Conservation (phyloP, 2,888 invertebrate species). For the Trilocha varians region DNA sequence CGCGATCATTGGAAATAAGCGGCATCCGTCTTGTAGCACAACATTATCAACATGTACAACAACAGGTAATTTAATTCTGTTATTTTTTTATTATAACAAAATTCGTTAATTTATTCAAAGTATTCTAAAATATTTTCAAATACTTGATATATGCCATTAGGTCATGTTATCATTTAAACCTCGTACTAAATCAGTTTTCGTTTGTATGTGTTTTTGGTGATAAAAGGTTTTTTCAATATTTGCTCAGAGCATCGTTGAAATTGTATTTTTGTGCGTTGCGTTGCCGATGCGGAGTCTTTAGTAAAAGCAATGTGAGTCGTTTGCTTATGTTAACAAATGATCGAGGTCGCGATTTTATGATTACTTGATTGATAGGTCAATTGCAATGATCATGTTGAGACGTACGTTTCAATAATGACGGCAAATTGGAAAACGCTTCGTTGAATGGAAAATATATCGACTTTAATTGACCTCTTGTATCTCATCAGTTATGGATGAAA, state of each 20-base stretch:
- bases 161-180: neutral
- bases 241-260: neutral
- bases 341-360: neutral
- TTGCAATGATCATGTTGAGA: neutral
- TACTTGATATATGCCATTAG: neutral
- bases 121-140: too few species aligned
- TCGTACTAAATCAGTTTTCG: neutral
- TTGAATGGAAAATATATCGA: too few species aligned
- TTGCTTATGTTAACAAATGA: neutral
- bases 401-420: neutral
- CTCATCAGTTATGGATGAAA: too few species aligned
- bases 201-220: neutral
- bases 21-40: constrained; percentile 76
- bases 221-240: neutral
- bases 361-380: neutral
- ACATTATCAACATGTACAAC: constrained; percentile 47
- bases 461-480: too few species aligned
- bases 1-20: constrained; percentile 79
- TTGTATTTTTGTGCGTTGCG: neutral
- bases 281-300: too few species aligned
- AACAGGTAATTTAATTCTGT: constrained; percentile 18
- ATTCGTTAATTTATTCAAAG: too few species aligned
- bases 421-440: too few species aligned
- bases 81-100: too few species aligned
- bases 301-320: neutral